Evolutionary conservation across 2,797 vertebrate species (phyloP), one percentile per base, ranked within the genome.

Genomic region (Pseudomugil tenellus): DNA sequence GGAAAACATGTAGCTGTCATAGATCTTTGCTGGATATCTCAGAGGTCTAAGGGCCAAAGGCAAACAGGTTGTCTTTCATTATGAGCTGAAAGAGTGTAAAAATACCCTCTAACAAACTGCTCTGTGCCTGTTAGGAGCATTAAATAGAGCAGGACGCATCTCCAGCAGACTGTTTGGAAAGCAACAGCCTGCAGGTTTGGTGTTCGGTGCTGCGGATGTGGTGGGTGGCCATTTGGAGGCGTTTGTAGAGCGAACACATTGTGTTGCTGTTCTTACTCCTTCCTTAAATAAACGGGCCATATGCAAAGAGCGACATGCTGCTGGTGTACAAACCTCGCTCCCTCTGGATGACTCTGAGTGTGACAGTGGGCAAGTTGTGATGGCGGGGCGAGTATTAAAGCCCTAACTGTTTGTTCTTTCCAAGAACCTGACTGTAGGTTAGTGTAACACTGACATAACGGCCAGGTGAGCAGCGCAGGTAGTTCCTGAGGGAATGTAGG

Each of bases 261-360:
- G 86, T 84, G 85, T 79, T 90, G 87, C 90, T 82, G 87, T 90
- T 93, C 77, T 86, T 77, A 83, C 80, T 76, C 83, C 86, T 91
- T 88, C 92, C 88, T 83, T 84, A 92, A 93, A 94, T 91, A 93
- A 92, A 84, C 68, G 64, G 82, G 87, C 87, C 85, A 88, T 81
- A 85, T 87, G 86, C 76, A 79, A 73, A 77, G 70, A 72, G 81
- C 77, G 87, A 80, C 87, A 80, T 49, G 74, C 72, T 80, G 83
- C 62, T 63, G 56, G 66, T 83, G 67, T 69, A 72, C 54, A 73
- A 63, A 55, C 52, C 25, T 41, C 69, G 62, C 57, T 49, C 49
- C 26, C 32, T 65, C 54, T 70, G 67, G 58, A 34, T 51, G 64
- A 31, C 43, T 59, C 31, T 13, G 21, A 65, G 61, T 23, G 68